Evolutionary conservation across 2,113 vertebrate species (phyloP), one percentile per base, ranked within the genome.

Genomic region (Dicrurus megarhynchus): DNA sequence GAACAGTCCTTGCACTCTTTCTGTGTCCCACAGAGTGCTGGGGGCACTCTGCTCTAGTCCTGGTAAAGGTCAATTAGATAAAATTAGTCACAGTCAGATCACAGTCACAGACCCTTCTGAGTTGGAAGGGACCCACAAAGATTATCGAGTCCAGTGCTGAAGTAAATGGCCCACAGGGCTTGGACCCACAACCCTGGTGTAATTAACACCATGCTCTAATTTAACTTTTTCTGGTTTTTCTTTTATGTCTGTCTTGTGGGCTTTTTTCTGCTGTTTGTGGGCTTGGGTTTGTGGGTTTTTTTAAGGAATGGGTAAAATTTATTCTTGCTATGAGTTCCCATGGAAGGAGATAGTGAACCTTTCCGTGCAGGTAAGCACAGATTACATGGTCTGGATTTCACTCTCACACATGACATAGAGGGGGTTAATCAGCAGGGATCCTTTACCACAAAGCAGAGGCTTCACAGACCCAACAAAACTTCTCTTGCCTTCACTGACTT

Each of bases 31-130:
- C 23, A 15, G 23, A 52, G 47, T 47, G 65, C 84, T 68, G 53
- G 53, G 49, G 74, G 49, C 65, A 68, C 61, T 76, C 64, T 50
- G 35, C 49, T 71, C 23, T 59, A 44, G 41, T 64, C 41, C 52
- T 89, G 33, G 39, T 46, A 95, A 94, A 97, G 74, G 81, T 83
- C 61, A 91, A n/a, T 52, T 53, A 78, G 47, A 68, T 78, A 80
- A 83, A 91, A 81, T 75, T 87, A 78, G 39, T 87, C 73, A 64
- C 50, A 84, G 59, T 39, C 41, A 60, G 46, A 68, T 44, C 73
- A 77, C 35, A 67, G 42, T 16, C 44, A 42, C 71, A 59, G 44
- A 50, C 46, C 37, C 44, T 61, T 60, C 39, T 46, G 55, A 60
- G 27, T 2, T 46, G 55, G 33, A 23, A 46, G 33, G 50, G 39